Base-by-base conservation (phyloP, 2,888 invertebrate species). In the Cheilosia vernalis region DNA sequence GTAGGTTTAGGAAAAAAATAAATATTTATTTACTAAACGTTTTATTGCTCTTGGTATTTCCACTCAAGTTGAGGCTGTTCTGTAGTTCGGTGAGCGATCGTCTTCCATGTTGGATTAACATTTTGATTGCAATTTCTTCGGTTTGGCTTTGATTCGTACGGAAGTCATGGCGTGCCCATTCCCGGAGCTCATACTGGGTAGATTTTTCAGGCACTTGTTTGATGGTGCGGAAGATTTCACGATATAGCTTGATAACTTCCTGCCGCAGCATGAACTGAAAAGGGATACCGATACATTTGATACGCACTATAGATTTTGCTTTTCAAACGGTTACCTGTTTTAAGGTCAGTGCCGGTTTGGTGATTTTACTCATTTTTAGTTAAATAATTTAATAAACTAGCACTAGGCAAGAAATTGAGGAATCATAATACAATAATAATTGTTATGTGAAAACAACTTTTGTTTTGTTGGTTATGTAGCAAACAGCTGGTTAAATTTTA, bases 231-330 rank as follows among this genome's bases (percentile, higher is more conserved):
- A 96, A 94, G 81, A 97, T 95, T 85, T 95, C 94, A 87, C 96
- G 93, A 89, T 97, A 97, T 0, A 97, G 91, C 88, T 94, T 95
- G 21, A 97, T 90, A 0, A 97, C 97, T 92, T 97, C 95, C 92
- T 95, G 95, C 13, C 96, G 94, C 37, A 96, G 91, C 91, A 97
- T 94, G 91, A 97, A 97, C 97, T 97, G 91, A 30, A 94, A 94
- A 78, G 67, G 81, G 77, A 73, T 10, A 64, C 10, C 24, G 5
- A 27, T 27, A 17, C 2, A n/a, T 2, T 7, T 17, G 6, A 55
- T 19, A 7, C 4, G n/a, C 15, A 15, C 10, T 30, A 1, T 15
- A 1, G n/a, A 37, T 51, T 4, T 66, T 33, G 7, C 17, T 55
- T 7, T 51, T 4, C 15, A 9, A 17, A 6, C 6, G 21, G 13